These are phyloP conservation scores for Euborellia annulipes DNA, from an alignment of 1,140 invertebrate species.

Conservation along the genomic window DNA sequence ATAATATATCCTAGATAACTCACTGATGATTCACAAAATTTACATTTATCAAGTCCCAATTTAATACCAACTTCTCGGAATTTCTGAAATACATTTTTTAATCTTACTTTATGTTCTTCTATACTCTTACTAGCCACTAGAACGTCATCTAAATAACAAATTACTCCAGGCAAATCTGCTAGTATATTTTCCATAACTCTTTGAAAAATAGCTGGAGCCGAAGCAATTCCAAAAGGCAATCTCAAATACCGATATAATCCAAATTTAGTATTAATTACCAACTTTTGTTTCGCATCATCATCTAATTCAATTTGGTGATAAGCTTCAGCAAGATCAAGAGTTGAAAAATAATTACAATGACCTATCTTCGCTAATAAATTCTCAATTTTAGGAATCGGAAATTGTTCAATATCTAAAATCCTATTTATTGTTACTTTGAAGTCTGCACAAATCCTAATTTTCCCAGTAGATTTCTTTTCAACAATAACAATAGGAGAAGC, in stretches of 20 bases:
- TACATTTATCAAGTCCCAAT: constrained; percentile 16
- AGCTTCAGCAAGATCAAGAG: too few relatives aligned
- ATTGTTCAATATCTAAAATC: too few relatives aligned
- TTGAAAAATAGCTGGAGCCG: constrained; percentile 27
- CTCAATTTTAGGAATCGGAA: too few relatives aligned
- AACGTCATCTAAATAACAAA: constrained; percentile 25
- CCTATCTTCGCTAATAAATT: too few relatives aligned
- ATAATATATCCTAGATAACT: constrained; percentile 22
- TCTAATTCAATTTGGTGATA: constrained; percentile 11
- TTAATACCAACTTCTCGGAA: constrained; percentile 15
- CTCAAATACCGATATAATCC: constrained; percentile 23
- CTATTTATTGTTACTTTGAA: too few relatives aligned
- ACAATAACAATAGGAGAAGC: too few relatives aligned
- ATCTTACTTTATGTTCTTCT: constrained; percentile 15
- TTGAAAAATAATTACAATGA: too few relatives aligned
- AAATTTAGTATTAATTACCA: constrained; percentile 12
- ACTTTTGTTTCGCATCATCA: background rate
- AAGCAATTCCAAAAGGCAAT: constrained; percentile 20
- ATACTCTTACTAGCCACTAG: constrained; percentile 16
- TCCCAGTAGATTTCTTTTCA: too few relatives aligned
- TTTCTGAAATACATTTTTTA: constrained; percentile 14
- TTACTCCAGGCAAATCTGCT: constrained; percentile 12
- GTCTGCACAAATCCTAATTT: too few relatives aligned
- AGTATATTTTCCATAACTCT: constrained; percentile 24
- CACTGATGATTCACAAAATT: constrained; percentile 18